Evolutionary conservation across 2,888 invertebrate species (phyloP).

Genomic region (Micoletzkya japonica): DNA sequence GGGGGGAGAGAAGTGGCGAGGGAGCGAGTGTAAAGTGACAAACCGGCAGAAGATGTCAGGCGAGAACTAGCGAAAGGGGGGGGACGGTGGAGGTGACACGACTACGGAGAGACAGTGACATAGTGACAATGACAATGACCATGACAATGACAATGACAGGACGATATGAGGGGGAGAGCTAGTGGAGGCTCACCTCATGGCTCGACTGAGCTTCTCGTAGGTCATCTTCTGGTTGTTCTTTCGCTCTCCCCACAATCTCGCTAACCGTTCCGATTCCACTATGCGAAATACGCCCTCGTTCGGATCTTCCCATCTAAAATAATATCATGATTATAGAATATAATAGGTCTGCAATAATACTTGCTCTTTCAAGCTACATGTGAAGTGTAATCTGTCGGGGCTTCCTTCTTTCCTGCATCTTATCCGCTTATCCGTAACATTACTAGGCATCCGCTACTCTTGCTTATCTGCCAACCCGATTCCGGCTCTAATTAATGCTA

Average conservation of each 20-base stretch:
- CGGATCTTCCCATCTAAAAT: slow-evolving; percentile 80
- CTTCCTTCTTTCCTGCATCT: too few relatives aligned
- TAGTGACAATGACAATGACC: background rate
- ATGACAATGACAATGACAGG: slow-evolving; percentile 8
- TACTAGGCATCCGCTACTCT: too few relatives aligned
- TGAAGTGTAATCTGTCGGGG: too few relatives aligned
- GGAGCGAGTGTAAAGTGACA: background rate
- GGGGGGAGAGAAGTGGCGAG: background rate
- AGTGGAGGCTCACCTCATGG: slow-evolving; percentile 75
- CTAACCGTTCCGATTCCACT: slow-evolving; percentile 82
- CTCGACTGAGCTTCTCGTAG: slow-evolving; percentile 87
- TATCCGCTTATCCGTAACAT: too few relatives aligned
- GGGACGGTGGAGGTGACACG: background rate
- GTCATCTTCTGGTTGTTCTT: slow-evolving; percentile 88
- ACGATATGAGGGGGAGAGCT: background rate
- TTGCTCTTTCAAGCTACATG: too few relatives aligned
- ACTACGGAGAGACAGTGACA: background rate
- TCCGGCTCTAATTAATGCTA: too few relatives aligned
- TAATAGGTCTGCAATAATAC: too few relatives aligned
- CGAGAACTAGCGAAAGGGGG: slow-evolving; percentile 5
- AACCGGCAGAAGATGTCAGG: background rate
- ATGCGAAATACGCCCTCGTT: slow-evolving; percentile 83
- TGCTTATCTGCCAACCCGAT: too few relatives aligned
- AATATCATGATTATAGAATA: too few relatives aligned
- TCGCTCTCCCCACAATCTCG: slow-evolving; percentile 82